phyloP scores from a whole-genome alignment of 2,797 vertebrate species.

The Champsocephalus gunnari region DNA sequence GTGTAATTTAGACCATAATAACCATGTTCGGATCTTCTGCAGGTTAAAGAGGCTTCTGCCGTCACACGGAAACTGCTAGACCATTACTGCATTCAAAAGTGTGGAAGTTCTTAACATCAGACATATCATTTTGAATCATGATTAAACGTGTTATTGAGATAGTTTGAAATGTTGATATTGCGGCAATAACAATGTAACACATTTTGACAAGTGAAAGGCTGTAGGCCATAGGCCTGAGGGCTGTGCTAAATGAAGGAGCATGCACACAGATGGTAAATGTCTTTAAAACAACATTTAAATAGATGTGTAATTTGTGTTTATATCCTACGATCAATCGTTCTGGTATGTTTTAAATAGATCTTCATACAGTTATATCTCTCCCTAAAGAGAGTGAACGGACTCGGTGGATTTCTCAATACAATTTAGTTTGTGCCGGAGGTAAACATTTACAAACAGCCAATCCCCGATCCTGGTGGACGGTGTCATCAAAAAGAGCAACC shows the following conservation, averaged over 20 bases:
- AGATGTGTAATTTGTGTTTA: neutral
- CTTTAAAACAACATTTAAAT: neutral
- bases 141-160: no score
- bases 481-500: conserved; percentile 41
- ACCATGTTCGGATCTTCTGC: no score
- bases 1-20: no score
- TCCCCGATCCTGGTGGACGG: conserved; percentile 41
- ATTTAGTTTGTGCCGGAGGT: conserved; percentile 42
- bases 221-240: no score
- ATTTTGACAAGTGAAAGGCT: neutral
- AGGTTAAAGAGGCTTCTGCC: no score
- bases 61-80: no score
- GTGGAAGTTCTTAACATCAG: no score
- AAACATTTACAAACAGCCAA: conserved; percentile 59
- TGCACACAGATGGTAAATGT: neutral
- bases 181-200: no score
- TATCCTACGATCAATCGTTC: neutral
- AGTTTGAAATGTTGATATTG: no score
- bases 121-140: no score
- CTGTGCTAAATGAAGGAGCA: neutral
- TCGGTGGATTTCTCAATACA: neutral
- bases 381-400: neutral
- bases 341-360: neutral
- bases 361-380: neutral
- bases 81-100: no score